A percentile compares a stretch with the other conserved stretches of the same genome.
Conservation (phyloP, 2,888 invertebrate species). For the Parascotia fuliginaria region DNA sequence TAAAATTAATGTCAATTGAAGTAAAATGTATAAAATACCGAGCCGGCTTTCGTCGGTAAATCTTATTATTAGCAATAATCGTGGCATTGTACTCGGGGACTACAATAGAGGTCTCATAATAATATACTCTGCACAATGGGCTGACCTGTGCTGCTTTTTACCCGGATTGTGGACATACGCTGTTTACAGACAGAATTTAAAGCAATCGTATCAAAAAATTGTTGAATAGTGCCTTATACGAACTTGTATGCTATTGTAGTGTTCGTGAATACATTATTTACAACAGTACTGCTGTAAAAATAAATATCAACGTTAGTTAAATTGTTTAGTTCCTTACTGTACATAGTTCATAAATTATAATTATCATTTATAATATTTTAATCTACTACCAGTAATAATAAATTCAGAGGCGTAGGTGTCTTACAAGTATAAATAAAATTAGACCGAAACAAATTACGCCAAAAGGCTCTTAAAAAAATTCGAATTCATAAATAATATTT, state of each 20-base stretch:
- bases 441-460: too few relatives aligned
- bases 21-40: slow-evolving; percentile 25
- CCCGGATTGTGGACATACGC: slow-evolving; percentile 27
- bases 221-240: slow-evolving; percentile 17
- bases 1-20: slow-evolving; percentile 36
- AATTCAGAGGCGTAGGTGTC: too few relatives aligned
- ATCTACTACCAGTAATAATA: too few relatives aligned
- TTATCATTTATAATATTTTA: too few relatives aligned
- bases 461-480: too few relatives aligned
- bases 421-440: too few relatives aligned
- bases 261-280: too few relatives aligned
- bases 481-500: too few relatives aligned
- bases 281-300: too few relatives aligned
- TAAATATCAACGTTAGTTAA: too few relatives aligned
- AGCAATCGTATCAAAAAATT: slow-evolving; percentile 38
- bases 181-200: slow-evolving; percentile 39
- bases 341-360: too few relatives aligned
- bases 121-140: slow-evolving; percentile 55
- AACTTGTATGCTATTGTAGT: not conserved
- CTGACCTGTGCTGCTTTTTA: slow-evolving; percentile 43
- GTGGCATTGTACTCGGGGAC: slow-evolving; percentile 51
- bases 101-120: slow-evolving; percentile 52
- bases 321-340: too few relatives aligned
- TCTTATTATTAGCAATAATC: slow-evolving; percentile 65
- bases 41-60: slow-evolving; percentile 41